phyloP scores from a whole-genome alignment of 2,113 vertebrate genomes.

The Dipodomys ordii region DNA sequence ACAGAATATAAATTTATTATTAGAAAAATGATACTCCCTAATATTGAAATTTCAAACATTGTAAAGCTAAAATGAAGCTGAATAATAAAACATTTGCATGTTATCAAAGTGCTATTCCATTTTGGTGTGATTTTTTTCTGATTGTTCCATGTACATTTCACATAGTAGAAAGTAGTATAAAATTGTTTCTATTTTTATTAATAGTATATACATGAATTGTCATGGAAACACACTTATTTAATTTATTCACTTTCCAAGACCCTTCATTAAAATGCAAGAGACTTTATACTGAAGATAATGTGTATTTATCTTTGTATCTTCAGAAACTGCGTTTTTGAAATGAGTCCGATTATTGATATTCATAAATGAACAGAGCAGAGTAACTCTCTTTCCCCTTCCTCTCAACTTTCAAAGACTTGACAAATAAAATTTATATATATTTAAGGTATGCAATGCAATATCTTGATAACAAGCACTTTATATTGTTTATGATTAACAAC shows the following conservation, averaged over 20 bases:
- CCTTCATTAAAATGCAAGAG: constrained; percentile 1
- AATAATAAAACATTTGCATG: not conserved
- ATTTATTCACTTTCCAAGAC: not conserved
- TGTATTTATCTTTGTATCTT: constrained; percentile 2
- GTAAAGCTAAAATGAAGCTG: not conserved
- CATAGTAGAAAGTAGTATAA: constrained; percentile 11
- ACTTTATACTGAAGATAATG: not conserved
- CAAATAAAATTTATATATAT: not conserved
- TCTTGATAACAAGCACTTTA: not conserved
- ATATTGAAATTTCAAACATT: not conserved
- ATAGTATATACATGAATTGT: not conserved
- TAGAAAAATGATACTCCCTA: not conserved
- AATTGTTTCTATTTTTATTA: not conserved
- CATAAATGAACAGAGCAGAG: not conserved
- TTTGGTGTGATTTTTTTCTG: not conserved
- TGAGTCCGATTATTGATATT: not conserved
- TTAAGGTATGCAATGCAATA: not conserved
- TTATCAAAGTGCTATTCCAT: not conserved
- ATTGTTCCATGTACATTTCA: not conserved
- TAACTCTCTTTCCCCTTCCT: not conserved
- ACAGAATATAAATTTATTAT: not conserved
- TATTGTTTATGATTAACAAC: too few relatives aligned
- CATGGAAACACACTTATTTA: not conserved
- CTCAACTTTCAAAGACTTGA: not conserved
- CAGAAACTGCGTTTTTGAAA: not conserved